Evolutionary conservation across 2,113 vertebrate species (phyloP), one percentile per base, ranked within the genome.

Genomic region (Grammomys surdaster): DNA sequence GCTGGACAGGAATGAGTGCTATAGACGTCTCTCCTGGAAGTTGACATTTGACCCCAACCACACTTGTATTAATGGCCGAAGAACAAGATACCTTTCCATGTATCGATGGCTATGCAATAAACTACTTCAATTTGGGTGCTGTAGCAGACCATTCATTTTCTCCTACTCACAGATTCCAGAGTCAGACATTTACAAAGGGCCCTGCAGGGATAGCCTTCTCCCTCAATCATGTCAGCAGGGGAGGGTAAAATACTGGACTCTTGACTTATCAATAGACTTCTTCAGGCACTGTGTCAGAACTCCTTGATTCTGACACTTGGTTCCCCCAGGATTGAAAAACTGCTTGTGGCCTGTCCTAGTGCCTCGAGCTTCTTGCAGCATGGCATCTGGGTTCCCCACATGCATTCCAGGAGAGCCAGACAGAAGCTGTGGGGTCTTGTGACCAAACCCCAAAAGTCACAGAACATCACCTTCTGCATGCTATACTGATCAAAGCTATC

Each of bases 401-500:
- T 26, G 22, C 24, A 43, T 36, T 90, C 40, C 58, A 70, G 40
- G 56, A 92, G 67, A 82, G 70, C 28, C 33, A 70, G 48, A 51
- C 43, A 76, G 60, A 89, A 88, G 63, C 73, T 40, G 3, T 58
- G 36, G 78, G 65, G 19, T 20, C 24, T 81, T 69, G 28, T 40
- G 73, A 73, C 40, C 31, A n/a, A 75, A 82, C 11, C 80, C 63
- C 33, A 13, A 40, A 69, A 51, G 48, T 95, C 94, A 90, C 48
- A 85, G 58, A 94, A 31, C 17, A 33, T 33, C 65, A 9, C 76
- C 67, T 93, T 94, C 40, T 75, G 69, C 36, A 24, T 60, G 14
- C 65, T 56, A 16, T 54, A 46, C n/a, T 28, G 65, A 91, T 77
- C 89, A 97, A 81, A 96, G 48, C 72, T 36, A 12, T 7, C 54